phyloP scores from a whole-genome alignment of 1,140 invertebrate genomes.

The Drosophila prosaltans region DNA sequence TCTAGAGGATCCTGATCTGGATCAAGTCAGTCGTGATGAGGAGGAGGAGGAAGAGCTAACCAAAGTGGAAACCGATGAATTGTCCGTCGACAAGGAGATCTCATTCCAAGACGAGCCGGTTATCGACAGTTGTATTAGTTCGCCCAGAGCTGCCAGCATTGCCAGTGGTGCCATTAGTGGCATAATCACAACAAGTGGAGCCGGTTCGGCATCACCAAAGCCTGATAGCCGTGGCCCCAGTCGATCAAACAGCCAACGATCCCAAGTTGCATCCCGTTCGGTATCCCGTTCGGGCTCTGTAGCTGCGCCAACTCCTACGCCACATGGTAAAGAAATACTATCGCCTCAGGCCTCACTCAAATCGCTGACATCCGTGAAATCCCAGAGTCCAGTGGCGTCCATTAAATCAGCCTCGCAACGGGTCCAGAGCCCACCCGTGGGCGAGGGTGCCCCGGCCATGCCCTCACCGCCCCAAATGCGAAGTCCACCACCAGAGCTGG shows the following conservation, averaged over 20 bases:
- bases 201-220: constrained; percentile 38
- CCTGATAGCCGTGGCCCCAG: constrained; percentile 66
- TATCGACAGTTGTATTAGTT: constrained; percentile 58
- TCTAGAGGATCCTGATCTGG: constrained; percentile 35
- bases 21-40: constrained; percentile 12
- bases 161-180: constrained; percentile 60
- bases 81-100: constrained; percentile 63
- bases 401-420: constrained; percentile 65
- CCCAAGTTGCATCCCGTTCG: constrained; percentile 42
- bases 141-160: constrained; percentile 64
- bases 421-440: constrained; percentile 68
- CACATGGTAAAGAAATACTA: constrained; percentile 27
- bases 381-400: constrained; percentile 52
- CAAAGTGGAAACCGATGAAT: constrained; percentile 65
- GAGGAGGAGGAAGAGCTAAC: constrained; percentile 65
- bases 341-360: constrained; percentile 68
- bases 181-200: constrained; percentile 35
- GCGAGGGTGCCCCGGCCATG: constrained; percentile 72
- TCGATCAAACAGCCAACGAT: constrained; percentile 67
- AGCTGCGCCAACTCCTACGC: constrained; percentile 38
- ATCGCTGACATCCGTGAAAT: constrained; percentile 33
- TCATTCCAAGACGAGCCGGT: constrained; percentile 56
- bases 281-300: constrained; percentile 37
- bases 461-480: constrained; percentile 77
- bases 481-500: constrained; percentile 56